Conservation (phyloP, 2,797 vertebrate species). For the Diplodus puntazzo region DNA sequence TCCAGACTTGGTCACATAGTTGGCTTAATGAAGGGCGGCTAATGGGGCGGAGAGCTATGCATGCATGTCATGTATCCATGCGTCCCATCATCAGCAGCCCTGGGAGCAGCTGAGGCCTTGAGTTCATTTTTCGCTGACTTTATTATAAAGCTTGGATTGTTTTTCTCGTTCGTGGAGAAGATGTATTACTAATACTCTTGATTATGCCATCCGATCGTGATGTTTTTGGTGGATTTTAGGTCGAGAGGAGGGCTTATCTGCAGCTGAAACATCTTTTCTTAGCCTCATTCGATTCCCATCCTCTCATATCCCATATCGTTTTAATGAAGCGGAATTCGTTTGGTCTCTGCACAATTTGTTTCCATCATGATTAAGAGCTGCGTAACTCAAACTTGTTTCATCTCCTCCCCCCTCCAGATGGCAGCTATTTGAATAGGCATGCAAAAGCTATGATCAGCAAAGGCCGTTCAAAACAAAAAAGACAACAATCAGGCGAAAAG, state of each 20-base stretch:
- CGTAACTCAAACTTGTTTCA: conserved; percentile 59
- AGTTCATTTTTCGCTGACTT: conserved; percentile 10
- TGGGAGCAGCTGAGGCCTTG: conserved; percentile 2
- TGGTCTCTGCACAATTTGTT: conserved; percentile 59
- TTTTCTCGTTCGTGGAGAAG: conserved; percentile 13
- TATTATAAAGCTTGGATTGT: conserved; percentile 1
- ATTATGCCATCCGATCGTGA: conserved; percentile 1
- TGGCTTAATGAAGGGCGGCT: conserved; percentile 66
- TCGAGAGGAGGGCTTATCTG: conserved; percentile 35
- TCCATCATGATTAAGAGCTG: conserved; percentile 60
- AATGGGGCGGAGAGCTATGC: conserved; percentile 69
- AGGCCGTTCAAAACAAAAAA: conserved; percentile 44
- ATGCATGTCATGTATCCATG: conserved; percentile 56
- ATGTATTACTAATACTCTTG: conserved; percentile 5
- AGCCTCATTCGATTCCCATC: conserved; percentile 9
- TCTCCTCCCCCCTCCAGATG: conserved; percentile 71
- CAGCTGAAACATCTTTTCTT: conserved; percentile 58
- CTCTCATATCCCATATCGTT: conserved; percentile 13
- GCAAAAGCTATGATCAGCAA: conserved; percentile 56
- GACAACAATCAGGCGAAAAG: conserved; percentile 33
- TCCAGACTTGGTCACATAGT: conserved; percentile 68
- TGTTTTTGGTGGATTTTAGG: conserved; percentile 28
- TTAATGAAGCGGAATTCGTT: conserved; percentile 55
- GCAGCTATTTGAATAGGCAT: conserved; percentile 71
- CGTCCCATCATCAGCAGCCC: conserved; percentile 32